Evolutionary conservation across 1,140 invertebrate species (phyloP).

Genomic region (Zaprionus gabonicus): DNA sequence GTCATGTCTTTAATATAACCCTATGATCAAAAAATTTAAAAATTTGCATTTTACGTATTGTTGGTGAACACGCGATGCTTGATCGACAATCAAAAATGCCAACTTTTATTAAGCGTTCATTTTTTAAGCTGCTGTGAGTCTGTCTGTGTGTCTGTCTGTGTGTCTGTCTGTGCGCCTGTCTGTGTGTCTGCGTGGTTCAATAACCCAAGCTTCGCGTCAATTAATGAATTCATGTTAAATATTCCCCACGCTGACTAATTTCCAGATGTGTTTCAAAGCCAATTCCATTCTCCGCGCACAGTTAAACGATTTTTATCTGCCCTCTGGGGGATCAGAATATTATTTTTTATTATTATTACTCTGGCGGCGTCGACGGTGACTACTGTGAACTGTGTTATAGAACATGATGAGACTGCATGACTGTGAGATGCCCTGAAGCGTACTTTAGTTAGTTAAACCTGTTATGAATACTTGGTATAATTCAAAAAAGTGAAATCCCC

Average conservation of each 20-base stretch:
- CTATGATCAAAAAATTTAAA: not conserved
- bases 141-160: not conserved
- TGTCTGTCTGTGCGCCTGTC: not conserved
- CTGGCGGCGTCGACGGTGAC: slow-evolving; percentile 1
- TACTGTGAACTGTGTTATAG: slow-evolving; percentile 18
- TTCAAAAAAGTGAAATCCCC: not conserved
- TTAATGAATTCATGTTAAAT: slow-evolving; percentile 41
- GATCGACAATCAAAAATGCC: slow-evolving; percentile 20
- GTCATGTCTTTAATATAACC: slow-evolving; percentile 5
- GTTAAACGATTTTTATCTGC: slow-evolving; percentile 42
- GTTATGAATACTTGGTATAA: not conserved
- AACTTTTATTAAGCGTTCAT: slow-evolving; percentile 7
- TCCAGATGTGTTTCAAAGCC: slow-evolving; percentile 26
- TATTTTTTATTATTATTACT: slow-evolving; percentile 35
- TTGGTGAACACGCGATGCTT: not conserved
- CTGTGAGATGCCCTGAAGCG: not conserved
- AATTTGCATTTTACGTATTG: slow-evolving; percentile 25
- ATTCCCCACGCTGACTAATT: slow-evolving; percentile 43
- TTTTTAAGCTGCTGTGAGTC: not conserved
- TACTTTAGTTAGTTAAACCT: no score
- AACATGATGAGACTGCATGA: not conserved
- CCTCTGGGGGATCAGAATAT: slow-evolving; percentile 37
- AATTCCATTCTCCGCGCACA: slow-evolving; percentile 29
- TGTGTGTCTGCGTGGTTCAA: slow-evolving; percentile 27
- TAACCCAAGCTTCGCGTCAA: slow-evolving; percentile 35